A percentile compares a stretch with the other conserved stretches of the same genome.
Conservation (phyloP, 2,113 vertebrate species). For the Urocitellus parryii region DNA sequence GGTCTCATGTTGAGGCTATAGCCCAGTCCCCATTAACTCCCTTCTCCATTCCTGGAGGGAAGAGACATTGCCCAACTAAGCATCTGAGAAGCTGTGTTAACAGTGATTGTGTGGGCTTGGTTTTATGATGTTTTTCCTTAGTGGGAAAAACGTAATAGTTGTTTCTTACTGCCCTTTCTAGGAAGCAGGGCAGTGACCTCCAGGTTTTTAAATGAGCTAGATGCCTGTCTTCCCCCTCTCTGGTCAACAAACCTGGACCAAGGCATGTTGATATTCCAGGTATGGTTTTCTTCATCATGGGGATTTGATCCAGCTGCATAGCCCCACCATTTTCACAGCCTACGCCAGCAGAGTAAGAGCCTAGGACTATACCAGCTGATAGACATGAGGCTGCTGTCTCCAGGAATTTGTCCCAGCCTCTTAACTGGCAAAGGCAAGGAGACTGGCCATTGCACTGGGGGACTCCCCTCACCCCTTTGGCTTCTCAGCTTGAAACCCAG, state of each 20-base stretch:
- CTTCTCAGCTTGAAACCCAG: slow-evolving; percentile 65
- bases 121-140: slow-evolving; percentile 74
- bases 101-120: slow-evolving; percentile 70
- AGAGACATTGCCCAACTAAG: slow-evolving; percentile 72
- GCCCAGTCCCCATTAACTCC: slow-evolving; percentile 69
- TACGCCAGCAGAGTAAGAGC: neutral
- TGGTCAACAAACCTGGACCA: slow-evolving; percentile 50
- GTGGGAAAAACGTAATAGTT: slow-evolving; percentile 34
- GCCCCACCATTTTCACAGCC: neutral
- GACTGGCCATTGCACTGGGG: slow-evolving; percentile 46
- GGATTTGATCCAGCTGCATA: slow-evolving; percentile 12
- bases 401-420: neutral
- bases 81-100: slow-evolving; percentile 68
- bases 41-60: slow-evolving; percentile 61
- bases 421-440: neutral
- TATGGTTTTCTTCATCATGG: slow-evolving; percentile 3
- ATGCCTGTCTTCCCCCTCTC: neutral
- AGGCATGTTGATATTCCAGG: slow-evolving; percentile 63
- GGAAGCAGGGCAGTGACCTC: slow-evolving; percentile 40
- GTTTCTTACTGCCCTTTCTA: slow-evolving; percentile 67
- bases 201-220: slow-evolving; percentile 53
- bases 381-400: neutral
- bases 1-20: slow-evolving; percentile 83
- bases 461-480: neutral
- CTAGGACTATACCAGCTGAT: neutral